Percentiles rank a stretch among this genome's conserved stretches.
These are phyloP conservation scores for Tiliacea citrago DNA, from an alignment of 2,888 invertebrate species.

Conservation along the genomic window DNA sequence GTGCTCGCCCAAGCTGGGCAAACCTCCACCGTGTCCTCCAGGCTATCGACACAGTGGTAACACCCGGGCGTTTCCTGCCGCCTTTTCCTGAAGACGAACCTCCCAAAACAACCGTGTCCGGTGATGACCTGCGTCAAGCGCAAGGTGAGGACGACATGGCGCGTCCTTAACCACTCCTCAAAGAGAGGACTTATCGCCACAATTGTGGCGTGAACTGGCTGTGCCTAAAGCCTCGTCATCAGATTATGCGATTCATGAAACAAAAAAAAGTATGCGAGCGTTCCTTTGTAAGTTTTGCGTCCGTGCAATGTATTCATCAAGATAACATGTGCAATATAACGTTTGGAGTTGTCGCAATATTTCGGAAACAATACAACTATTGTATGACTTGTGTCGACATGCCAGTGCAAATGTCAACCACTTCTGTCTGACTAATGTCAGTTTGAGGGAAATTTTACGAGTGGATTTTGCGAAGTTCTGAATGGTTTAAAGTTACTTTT, in stretches of 20 bases:
- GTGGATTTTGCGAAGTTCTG: slow-evolving; percentile 12
- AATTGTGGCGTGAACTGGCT: too few relatives aligned
- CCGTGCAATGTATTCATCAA: slow-evolving; percentile 37
- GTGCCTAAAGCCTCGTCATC: not conserved
- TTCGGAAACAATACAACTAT: slow-evolving; percentile 47
- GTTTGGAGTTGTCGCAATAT: slow-evolving; percentile 40
- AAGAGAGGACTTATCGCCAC: too few relatives aligned
- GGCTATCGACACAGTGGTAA: too few relatives aligned
- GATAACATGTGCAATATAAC: slow-evolving; percentile 49
- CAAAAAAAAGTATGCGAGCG: slow-evolving; percentile 14
- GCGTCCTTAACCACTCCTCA: too few relatives aligned
- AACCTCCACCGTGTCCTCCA: too few relatives aligned
- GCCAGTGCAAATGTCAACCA: slow-evolving; percentile 32
- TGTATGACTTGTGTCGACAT: slow-evolving; percentile 27
- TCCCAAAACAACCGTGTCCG: too few relatives aligned
- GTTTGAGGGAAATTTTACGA: slow-evolving; percentile 10
- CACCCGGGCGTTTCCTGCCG: too few relatives aligned
- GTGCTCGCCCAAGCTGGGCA: too few relatives aligned
- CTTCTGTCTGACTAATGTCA: slow-evolving; percentile 35
- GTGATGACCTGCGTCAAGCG: too few relatives aligned
- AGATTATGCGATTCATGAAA: slow-evolving; percentile 21
- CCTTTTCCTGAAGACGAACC: too few relatives aligned
- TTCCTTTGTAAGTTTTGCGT: slow-evolving; percentile 24
- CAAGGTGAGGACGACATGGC: too few relatives aligned
- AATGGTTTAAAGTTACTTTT: not conserved